A percentile compares a stretch with the other conserved stretches of the same genome.
These are phyloP conservation scores for Ischnus inquisitorius DNA, from an alignment of 2,888 invertebrate species.

Conservation along the genomic window DNA sequence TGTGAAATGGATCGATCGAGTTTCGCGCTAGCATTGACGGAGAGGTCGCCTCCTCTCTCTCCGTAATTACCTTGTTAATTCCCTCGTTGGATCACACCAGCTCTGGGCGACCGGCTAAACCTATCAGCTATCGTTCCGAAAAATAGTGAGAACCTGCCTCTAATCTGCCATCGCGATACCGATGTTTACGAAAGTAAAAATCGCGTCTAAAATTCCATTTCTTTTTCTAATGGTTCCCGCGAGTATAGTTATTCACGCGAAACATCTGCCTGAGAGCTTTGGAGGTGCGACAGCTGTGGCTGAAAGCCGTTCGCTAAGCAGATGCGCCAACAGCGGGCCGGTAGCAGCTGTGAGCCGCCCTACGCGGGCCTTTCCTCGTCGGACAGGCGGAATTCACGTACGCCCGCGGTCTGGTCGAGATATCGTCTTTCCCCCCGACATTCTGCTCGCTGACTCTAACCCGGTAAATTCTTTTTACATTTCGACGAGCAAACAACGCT, in stretches of 20 bases:
- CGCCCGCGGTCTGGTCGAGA: conserved; percentile 1
- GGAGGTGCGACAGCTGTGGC: conserved; percentile 75
- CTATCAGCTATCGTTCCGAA: background rate
- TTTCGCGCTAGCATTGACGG: conserved; percentile 82
- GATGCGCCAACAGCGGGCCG: conserved; percentile 77
- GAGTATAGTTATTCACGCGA: background rate
- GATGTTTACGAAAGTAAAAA: background rate
- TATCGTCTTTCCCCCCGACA: background rate
- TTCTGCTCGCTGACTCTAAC: background rate
- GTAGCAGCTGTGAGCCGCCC: conserved; percentile 67
- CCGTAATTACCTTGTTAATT: conserved; percentile 83
- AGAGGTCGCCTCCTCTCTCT: conserved; percentile 84
- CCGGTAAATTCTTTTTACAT: background rate
- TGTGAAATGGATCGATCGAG: conserved; percentile 53
- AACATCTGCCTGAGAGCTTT: conserved; percentile 74
- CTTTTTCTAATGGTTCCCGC: background rate
- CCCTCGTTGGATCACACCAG: conserved; percentile 83
- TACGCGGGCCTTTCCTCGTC: conserved; percentile 9
- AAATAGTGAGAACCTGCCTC: background rate
- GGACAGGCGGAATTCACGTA: conserved; percentile 23
- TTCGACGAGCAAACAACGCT: background rate
- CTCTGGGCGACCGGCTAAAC: conserved; percentile 73
- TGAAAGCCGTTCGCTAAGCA: conserved; percentile 71
- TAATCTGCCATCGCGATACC: background rate
- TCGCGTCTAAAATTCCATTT: background rate